phyloP scores from a whole-genome alignment of 2,888 invertebrate species.

The Rutpela maculata region DNA sequence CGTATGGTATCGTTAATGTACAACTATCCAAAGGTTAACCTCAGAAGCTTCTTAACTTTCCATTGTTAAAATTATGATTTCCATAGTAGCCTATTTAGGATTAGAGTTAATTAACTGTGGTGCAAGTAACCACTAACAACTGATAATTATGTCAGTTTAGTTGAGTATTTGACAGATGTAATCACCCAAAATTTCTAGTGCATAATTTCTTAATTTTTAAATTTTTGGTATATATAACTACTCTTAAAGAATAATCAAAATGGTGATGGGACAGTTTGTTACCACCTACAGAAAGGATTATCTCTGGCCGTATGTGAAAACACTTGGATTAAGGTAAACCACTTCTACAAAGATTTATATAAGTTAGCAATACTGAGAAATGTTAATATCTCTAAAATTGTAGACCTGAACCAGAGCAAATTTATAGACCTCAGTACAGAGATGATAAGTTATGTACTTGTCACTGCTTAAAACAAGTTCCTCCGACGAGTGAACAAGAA shows the following conservation, averaged over 20 bases:
- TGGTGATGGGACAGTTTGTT: constrained; percentile 79
- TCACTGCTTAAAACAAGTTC: constrained; percentile 56
- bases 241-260: constrained; percentile 48
- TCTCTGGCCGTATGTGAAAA: constrained; percentile 77
- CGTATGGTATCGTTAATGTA: too few relatives aligned
- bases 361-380: neutral
- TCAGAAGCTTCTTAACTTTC: too few relatives aligned
- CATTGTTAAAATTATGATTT: too few relatives aligned
- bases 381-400: constrained; percentile 58
- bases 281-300: constrained; percentile 81
- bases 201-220: constrained; percentile 38
- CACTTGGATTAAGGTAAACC: constrained; percentile 68
- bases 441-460: constrained; percentile 68
- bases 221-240: constrained; percentile 43
- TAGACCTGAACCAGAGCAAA: constrained; percentile 74
- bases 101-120: too few relatives aligned
- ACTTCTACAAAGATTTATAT: neutral
- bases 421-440: constrained; percentile 75
- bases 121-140: neutral
- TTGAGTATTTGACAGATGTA: neutral
- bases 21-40: too few relatives aligned
- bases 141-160: neutral
- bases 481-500: constrained; percentile 49
- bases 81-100: too few relatives aligned
- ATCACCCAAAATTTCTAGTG: constrained; percentile 50